Conservation (phyloP, 2,888 invertebrate species). For the Cyclophora albipunctata region DNA sequence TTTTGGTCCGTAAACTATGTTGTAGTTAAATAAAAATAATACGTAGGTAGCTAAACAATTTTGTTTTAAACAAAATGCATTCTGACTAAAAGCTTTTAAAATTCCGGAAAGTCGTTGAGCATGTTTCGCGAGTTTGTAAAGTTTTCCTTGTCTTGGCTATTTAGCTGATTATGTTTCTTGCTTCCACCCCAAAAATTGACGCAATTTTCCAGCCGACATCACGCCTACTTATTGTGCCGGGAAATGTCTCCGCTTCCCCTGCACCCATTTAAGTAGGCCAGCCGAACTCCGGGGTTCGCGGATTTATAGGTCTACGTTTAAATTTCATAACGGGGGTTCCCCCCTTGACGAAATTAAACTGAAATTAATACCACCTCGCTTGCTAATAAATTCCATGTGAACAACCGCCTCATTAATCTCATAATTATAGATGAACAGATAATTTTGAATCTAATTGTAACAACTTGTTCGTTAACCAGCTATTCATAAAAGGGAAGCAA, state of each 20-base stretch:
- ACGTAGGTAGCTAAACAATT: too few species aligned
- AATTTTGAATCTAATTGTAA: background rate
- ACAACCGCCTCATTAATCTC: conserved; percentile 4
- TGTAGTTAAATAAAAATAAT: too few species aligned
- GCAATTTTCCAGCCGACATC: conserved; percentile 65
- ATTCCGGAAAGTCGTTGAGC: conserved; percentile 12
- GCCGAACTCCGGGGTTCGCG: conserved; percentile 33
- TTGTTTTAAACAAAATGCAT: background rate
- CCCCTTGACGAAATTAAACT: conserved; percentile 25
- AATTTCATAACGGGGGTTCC: conserved; percentile 46
- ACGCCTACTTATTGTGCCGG: conserved; percentile 57
- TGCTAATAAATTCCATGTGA: conserved; percentile 17
- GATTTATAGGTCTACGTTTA: conserved; percentile 43
- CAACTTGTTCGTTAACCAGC: too few species aligned
- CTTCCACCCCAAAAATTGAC: conserved; percentile 50
- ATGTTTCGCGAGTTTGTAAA: conserved; percentile 19
- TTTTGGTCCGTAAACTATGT: too few species aligned
- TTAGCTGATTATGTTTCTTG: conserved; percentile 46
- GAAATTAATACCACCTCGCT: conserved; percentile 18
- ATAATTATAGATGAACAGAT: background rate
- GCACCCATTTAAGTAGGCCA: conserved; percentile 49
- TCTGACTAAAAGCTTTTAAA: conserved; percentile 1
- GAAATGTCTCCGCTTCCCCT: conserved; percentile 50
- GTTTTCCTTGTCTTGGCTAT: conserved; percentile 42
- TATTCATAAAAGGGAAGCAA: too few species aligned